phyloP scores from a whole-genome alignment of 2,113 vertebrate species.

The Crotalus helleri region DNA sequence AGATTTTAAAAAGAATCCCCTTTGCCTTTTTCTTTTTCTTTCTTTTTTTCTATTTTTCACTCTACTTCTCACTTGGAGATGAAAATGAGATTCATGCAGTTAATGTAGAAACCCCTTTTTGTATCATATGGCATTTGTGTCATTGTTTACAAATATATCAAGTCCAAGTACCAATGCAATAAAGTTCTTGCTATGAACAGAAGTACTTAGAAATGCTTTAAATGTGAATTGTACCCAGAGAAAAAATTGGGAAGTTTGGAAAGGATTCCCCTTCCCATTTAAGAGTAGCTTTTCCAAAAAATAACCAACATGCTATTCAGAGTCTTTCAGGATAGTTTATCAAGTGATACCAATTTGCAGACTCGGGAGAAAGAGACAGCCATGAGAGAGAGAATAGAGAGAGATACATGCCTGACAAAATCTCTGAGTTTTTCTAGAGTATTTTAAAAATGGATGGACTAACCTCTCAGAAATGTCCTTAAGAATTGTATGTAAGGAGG shows the following conservation, averaged over 20 bases:
- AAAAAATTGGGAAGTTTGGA: background rate
- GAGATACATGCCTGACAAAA: background rate
- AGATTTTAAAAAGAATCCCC: background rate
- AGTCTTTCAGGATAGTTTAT: conserved; percentile 21
- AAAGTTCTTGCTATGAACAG: background rate
- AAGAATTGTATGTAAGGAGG: background rate
- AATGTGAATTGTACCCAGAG: background rate
- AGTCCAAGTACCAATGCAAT: background rate
- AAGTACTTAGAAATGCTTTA: background rate
- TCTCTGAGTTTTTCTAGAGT: background rate
- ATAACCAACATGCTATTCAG: conserved; percentile 24
- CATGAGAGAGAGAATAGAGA: background rate
- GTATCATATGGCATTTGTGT: background rate
- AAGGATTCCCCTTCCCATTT: background rate
- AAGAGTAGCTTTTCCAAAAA: conserved; percentile 20
- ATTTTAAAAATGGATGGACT: background rate
- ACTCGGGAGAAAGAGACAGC: background rate
- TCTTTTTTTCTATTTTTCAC: background rate
- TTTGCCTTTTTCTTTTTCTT: background rate
- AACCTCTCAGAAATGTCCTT: background rate
- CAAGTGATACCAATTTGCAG: conserved; percentile 1
- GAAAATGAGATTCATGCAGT: background rate
- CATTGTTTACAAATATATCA: background rate
- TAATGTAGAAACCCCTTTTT: background rate
- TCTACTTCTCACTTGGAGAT: background rate